These are phyloP conservation scores for Drosophila neocordata DNA, from an alignment of 1,140 invertebrate genomes.

Conservation along the genomic window DNA sequence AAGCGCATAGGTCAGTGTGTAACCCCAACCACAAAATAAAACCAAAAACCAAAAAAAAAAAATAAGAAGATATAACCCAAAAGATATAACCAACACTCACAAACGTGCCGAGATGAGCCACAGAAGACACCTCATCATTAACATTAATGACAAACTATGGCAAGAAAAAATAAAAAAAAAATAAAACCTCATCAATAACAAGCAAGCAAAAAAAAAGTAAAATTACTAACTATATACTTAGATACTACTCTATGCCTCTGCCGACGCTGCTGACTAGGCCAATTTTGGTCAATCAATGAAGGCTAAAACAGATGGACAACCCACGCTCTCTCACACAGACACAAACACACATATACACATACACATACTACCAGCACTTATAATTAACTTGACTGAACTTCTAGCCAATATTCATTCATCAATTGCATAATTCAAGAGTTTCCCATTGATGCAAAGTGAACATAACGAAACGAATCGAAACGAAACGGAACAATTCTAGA, in stretches of 20 bases:
- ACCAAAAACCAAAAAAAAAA: slow-evolving; percentile 38
- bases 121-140: slow-evolving; percentile 13
- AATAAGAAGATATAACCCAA: slow-evolving; percentile 30
- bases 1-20: slow-evolving; percentile 91
- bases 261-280: slow-evolving; percentile 40
- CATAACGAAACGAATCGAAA: not conserved
- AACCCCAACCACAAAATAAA: slow-evolving; percentile 37
- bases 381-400: slow-evolving; percentile 53
- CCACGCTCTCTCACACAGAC: slow-evolving; percentile 16
- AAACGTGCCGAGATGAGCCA: slow-evolving; percentile 24
- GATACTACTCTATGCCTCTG: not conserved
- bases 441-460: slow-evolving; percentile 25
- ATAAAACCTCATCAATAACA: slow-evolving; percentile 58
- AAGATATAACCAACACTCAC: slow-evolving; percentile 49
- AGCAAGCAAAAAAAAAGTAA: slow-evolving; percentile 37
- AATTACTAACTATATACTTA: slow-evolving; percentile 45
- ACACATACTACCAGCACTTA: slow-evolving; percentile 34
- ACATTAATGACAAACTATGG: slow-evolving; percentile 54
- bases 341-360: slow-evolving; percentile 30
- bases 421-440: slow-evolving; percentile 43
- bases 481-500: slow-evolving; percentile 5
- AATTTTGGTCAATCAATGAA: slow-evolving; percentile 79
- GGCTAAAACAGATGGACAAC: slow-evolving; percentile 47
- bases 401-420: slow-evolving; percentile 16
- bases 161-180: slow-evolving; percentile 29